Percentiles rank a stretch among this genome's conserved stretches.
phyloP scores from a whole-genome alignment of 2,888 invertebrate species.

The Eulithis testata region DNA sequence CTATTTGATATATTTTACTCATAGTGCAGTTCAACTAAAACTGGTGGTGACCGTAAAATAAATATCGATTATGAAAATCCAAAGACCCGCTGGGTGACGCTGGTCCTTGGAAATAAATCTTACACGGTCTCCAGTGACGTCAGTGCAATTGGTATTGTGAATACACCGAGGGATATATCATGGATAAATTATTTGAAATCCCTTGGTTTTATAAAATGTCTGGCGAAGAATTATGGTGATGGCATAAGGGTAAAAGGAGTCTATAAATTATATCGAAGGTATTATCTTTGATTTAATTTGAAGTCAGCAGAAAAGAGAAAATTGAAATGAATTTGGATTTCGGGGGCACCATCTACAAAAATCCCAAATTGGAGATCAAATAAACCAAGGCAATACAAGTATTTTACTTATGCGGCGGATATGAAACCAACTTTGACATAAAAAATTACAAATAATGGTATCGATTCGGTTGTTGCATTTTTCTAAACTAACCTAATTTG shows the following conservation, averaged over 20 bases:
- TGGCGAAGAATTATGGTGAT: conserved; percentile 33
- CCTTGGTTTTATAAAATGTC: conserved; percentile 38
- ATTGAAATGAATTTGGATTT: neutral
- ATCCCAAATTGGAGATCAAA: too few relatives aligned
- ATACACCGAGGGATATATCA: conserved; percentile 37
- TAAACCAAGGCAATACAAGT: too few relatives aligned
- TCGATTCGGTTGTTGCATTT: too few relatives aligned
- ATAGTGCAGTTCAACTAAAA: too few relatives aligned
- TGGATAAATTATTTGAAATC: conserved; percentile 40
- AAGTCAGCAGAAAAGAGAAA: conserved; percentile 1
- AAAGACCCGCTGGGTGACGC: conserved; percentile 39
- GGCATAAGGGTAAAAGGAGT: conserved; percentile 29
- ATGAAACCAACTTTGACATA: too few relatives aligned
- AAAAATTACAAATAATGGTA: too few relatives aligned
- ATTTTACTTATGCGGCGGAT: too few relatives aligned
- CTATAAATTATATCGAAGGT: conserved; percentile 26
- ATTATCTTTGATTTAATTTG: conserved; percentile 11
- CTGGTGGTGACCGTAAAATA: too few relatives aligned
- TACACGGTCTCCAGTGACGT: conserved; percentile 29
- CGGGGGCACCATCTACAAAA: too few relatives aligned
- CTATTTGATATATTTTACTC: too few relatives aligned
- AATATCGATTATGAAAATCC: conserved; percentile 28
- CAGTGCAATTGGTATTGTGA: conserved; percentile 36
- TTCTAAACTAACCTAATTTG: too few relatives aligned
- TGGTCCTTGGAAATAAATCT: conserved; percentile 48